Evolutionary conservation across 2,797 vertebrate genomes (phyloP).

Genomic region (Sarcoramphus papa): DNA sequence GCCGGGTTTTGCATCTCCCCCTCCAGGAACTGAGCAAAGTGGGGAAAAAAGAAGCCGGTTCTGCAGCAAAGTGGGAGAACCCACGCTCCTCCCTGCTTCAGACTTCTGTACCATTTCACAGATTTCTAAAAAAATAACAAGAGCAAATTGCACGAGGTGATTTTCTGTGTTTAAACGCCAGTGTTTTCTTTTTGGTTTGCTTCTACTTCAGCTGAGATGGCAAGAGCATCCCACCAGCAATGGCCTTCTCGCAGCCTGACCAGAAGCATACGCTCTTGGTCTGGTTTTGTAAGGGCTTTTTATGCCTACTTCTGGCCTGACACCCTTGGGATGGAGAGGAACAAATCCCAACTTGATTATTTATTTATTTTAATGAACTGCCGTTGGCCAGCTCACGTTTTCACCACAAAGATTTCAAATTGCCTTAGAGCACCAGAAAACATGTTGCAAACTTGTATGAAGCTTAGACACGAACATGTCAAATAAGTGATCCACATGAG

Average conservation of each 20-base stretch:
- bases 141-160: rapidly evolving
- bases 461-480: slow-evolving; percentile 2
- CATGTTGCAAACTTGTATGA: neutral
- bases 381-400: neutral
- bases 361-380: slow-evolving; percentile 21
- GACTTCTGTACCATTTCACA: neutral
- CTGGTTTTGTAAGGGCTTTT: neutral
- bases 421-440: slow-evolving; percentile 21
- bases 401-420: neutral
- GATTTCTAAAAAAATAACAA: neutral
- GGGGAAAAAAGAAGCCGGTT: neutral
- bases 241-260: neutral
- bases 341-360: neutral
- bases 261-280: slow-evolving; percentile 16
- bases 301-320: neutral
- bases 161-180: neutral
- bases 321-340: neutral
- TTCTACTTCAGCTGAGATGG: neutral
- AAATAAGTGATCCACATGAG: slow-evolving; percentile 20
- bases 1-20: neutral
- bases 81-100: rapidly evolving
- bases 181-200: neutral
- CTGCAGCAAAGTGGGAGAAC: neutral
- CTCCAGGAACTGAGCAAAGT: neutral
- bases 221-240: neutral